Percentiles rank a stretch among this genome's conserved stretches.
Evolutionary conservation across 2,797 vertebrate species (phyloP).

Genomic region (Nannoperca australis): DNA sequence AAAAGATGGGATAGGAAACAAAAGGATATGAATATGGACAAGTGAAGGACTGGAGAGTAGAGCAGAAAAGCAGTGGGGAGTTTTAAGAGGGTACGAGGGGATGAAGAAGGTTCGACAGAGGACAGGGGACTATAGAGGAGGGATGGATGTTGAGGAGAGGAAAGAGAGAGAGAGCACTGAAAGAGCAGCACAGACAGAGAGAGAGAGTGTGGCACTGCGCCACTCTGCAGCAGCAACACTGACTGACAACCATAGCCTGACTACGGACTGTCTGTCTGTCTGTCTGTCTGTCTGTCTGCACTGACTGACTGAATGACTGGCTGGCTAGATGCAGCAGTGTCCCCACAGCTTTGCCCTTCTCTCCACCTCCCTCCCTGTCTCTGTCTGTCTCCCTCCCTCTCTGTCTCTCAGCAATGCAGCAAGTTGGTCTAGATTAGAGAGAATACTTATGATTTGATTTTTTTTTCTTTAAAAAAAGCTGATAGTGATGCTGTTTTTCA

Average conservation of each 20-base stretch:
- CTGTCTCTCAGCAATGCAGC: conserved; percentile 65
- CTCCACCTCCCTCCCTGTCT: conserved; percentile 17
- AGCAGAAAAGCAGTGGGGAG: conserved; percentile 2
- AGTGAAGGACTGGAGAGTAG: conserved; percentile 5
- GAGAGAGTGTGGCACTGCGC: conserved; percentile 68
- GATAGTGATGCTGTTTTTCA: conserved; percentile 44
- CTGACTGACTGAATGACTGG: conserved; percentile 35
- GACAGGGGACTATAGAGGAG: conserved; percentile 14
- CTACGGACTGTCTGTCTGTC: conserved; percentile 46
- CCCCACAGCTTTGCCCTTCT: conserved; percentile 66
- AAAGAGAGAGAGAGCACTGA: conserved; percentile 34
- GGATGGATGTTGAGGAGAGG: conserved; percentile 16
- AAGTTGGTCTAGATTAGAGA: conserved; percentile 57
- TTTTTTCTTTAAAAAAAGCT: conserved; percentile 28
- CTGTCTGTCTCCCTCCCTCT: conserved; percentile 20
- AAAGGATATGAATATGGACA: conserved; percentile 26
- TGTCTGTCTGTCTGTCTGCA: conserved; percentile 20
- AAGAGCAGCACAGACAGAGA: conserved; percentile 21
- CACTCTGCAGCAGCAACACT: conserved; percentile 73
- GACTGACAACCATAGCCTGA: conserved; percentile 62
- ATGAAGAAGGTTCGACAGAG: conserved; percentile 21
- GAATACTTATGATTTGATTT: conserved; percentile 57
- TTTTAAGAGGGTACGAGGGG: conserved; percentile 27
- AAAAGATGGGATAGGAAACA: conserved; percentile 5
- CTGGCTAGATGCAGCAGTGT: conserved; percentile 69